Conservation (phyloP, 2,888 invertebrate genomes). For the Eupithecia subfuscata region DNA sequence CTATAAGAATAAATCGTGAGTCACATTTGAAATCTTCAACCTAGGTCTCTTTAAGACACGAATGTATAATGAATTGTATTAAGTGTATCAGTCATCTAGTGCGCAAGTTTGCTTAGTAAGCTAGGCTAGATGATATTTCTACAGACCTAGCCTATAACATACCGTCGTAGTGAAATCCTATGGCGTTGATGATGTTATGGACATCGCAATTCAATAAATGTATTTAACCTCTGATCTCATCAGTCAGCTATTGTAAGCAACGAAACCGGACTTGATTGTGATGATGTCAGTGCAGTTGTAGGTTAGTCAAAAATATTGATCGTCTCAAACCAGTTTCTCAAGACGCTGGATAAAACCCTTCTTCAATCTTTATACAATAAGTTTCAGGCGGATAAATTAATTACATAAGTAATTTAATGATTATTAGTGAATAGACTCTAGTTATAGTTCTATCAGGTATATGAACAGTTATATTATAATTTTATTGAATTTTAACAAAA, state of each 20-base stretch:
- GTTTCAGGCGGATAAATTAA: no score
- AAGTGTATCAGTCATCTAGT: no score
- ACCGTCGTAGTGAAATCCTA: background rate
- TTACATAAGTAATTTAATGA: no score
- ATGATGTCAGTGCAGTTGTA: constrained; percentile 53
- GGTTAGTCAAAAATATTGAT: constrained; percentile 36
- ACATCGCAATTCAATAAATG: constrained; percentile 1
- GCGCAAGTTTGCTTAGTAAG: no score
- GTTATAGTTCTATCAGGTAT: no score
- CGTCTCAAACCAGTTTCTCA: background rate
- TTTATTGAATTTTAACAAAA: background rate
- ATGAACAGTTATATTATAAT: background rate
- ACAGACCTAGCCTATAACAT: background rate
- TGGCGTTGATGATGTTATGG: background rate
- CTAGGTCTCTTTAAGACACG: no score
- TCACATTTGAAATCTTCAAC: no score
- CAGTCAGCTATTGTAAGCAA: constrained; percentile 40
- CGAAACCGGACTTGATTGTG: constrained; percentile 47
- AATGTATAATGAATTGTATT: no score
- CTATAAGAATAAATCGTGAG: no score
- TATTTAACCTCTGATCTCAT: constrained; percentile 42
- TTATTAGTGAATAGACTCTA: no score
- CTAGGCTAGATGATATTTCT: background rate
- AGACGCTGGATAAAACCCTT: background rate
- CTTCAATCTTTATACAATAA: background rate